Conservation (phyloP, 1,140 invertebrate genomes). For the Drosophila pseudoananassae region DNA sequence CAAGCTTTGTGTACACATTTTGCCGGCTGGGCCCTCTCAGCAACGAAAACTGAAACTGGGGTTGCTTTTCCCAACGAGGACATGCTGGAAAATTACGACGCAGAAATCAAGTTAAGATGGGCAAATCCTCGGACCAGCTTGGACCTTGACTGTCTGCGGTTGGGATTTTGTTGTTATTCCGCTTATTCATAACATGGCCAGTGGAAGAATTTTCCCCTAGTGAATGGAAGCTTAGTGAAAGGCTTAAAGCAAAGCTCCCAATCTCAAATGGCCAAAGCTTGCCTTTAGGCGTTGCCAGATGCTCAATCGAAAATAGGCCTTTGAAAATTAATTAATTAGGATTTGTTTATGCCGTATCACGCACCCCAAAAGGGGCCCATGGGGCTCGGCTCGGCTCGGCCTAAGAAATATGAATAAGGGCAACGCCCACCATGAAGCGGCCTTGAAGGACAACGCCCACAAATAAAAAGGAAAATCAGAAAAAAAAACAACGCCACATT, state of each 20-base stretch:
- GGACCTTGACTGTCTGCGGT: slow-evolving; percentile 68
- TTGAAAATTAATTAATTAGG: slow-evolving; percentile 45
- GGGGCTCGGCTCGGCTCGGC: slow-evolving; percentile 5
- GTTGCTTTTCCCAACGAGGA: slow-evolving; percentile 34
- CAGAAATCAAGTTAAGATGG: slow-evolving; percentile 50
- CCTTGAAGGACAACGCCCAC: slow-evolving; percentile 53
- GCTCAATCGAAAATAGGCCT: background rate
- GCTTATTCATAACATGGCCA: slow-evolving; percentile 73
- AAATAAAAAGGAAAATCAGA: slow-evolving; percentile 27
- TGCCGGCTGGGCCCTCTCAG: slow-evolving; percentile 38
- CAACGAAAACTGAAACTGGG: slow-evolving; percentile 8
- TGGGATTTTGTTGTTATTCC: slow-evolving; percentile 73
- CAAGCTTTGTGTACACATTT: slow-evolving; percentile 56
- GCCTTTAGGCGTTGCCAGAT: slow-evolving; percentile 42
- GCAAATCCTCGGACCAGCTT: slow-evolving; percentile 52
- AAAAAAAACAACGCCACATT: slow-evolving; percentile 8
- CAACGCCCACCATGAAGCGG: slow-evolving; percentile 19
- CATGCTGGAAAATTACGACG: slow-evolving; percentile 73
- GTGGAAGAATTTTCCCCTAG: slow-evolving; percentile 8
- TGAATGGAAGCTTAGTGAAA: slow-evolving; percentile 34
- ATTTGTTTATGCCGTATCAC: slow-evolving; percentile 48
- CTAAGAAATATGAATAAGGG: slow-evolving; percentile 34
- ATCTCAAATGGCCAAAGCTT: background rate
- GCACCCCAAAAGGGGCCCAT: slow-evolving; percentile 18
- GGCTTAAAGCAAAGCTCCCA: slow-evolving; percentile 32